These are phyloP conservation scores for Silurus aristotelis DNA, from an alignment of 2,797 vertebrate genomes.

Conservation along the genomic window DNA sequence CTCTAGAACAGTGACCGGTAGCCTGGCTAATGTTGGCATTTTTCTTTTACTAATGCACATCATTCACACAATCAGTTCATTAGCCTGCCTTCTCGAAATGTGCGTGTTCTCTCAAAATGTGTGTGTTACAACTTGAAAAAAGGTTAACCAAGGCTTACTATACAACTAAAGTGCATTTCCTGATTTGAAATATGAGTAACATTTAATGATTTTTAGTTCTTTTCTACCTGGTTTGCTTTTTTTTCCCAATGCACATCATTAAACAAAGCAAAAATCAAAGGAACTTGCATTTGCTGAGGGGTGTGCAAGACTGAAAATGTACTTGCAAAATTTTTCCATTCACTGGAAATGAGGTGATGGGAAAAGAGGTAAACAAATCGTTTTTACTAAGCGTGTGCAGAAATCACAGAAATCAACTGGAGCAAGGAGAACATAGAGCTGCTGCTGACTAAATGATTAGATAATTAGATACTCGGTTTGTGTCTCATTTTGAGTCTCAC, in stretches of 20 bases:
- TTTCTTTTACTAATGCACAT: background rate
- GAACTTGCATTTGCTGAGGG: background rate
- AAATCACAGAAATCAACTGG: background rate
- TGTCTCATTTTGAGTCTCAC: background rate
- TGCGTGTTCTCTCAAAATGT: no score
- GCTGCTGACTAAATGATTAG: background rate
- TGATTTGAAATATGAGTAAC: background rate
- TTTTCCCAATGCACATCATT: background rate
- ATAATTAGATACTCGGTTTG: slow-evolving; percentile 10
- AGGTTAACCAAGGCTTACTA: background rate
- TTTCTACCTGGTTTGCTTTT: background rate
- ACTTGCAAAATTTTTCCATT: background rate
- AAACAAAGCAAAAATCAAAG: background rate
- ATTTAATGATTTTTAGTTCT: background rate
- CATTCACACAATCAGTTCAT: background rate
- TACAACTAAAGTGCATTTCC: background rate
- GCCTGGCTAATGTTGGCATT: background rate
- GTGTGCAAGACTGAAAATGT: background rate
- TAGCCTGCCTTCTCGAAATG: background rate
- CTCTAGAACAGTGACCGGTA: background rate
- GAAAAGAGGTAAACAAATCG: background rate
- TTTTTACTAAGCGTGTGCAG: background rate
- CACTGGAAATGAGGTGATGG: background rate
- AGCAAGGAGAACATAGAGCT: background rate
- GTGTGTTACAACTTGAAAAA: background rate